These are phyloP conservation scores for Onychomys arenicola DNA, from an alignment of 2,797 vertebrate species.

Conservation along the genomic window DNA sequence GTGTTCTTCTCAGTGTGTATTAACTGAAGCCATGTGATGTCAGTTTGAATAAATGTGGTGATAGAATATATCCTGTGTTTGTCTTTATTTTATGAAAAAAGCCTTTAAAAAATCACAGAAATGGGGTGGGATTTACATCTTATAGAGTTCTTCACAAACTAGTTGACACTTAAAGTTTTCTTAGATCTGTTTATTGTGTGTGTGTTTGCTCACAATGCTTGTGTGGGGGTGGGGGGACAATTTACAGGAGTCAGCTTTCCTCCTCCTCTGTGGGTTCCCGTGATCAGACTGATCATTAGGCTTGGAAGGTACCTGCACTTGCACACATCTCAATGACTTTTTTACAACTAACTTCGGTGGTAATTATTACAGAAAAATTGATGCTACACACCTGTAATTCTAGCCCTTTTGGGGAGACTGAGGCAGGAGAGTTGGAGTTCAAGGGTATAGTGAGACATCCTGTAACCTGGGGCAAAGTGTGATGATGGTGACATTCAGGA, in stretches of 20 bases:
- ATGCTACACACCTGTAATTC: neutral
- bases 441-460: neutral
- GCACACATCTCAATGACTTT: neutral
- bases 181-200: neutral
- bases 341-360: slow-evolving; percentile 21
- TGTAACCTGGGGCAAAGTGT: neutral
- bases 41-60: slow-evolving; percentile 79
- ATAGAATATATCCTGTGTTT: slow-evolving; percentile 58
- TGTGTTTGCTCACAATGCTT: neutral
- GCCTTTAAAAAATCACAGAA: neutral
- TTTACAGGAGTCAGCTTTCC: neutral
- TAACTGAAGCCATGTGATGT: slow-evolving; percentile 69
- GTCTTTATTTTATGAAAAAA: slow-evolving; percentile 33
- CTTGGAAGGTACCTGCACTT: neutral
- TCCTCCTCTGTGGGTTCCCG: too few species aligned
- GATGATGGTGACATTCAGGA: neutral
- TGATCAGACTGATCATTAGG: neutral
- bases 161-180: neutral
- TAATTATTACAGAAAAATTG: neutral
- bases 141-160: neutral
- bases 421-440: neutral
- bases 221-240: neutral
- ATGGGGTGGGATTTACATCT: neutral
- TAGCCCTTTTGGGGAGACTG: neutral
- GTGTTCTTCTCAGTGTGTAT: slow-evolving; percentile 63